phyloP scores from a whole-genome alignment of 2,113 vertebrate species.

The Felis catus region DNA sequence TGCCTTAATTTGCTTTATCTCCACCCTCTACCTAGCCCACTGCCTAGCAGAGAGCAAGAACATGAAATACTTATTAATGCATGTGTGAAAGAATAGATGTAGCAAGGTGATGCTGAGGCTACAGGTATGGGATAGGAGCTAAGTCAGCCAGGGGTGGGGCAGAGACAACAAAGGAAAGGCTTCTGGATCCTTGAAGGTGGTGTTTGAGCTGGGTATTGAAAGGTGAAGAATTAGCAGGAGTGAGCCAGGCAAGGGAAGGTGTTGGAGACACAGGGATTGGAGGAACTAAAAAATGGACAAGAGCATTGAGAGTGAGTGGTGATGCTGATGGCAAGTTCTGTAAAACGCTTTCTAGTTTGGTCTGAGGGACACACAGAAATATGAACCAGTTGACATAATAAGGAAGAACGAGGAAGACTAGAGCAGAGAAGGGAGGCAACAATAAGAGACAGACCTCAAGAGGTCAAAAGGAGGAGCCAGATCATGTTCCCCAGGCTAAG shows the following conservation, averaged over 20 bases:
- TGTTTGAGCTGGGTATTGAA: not conserved
- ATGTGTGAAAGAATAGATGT: not conserved
- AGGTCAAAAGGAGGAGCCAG: not conserved
- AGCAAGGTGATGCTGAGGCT: not conserved
- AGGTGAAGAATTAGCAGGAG: not conserved
- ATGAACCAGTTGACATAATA: not conserved
- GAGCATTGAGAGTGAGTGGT: not conserved
- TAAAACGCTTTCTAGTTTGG: not conserved
- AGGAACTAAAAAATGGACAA: not conserved
- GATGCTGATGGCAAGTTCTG: not conserved
- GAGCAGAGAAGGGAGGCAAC: too few species aligned
- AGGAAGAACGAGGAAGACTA: not conserved
- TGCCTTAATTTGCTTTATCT: not conserved
- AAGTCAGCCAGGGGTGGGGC: not conserved
- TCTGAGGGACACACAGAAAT: not conserved
- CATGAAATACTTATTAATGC: accelerated
- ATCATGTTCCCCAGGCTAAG: not conserved
- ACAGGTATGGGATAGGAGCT: accelerated
- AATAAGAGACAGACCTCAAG: not conserved
- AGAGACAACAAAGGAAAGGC: not conserved
- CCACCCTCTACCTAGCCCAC: not conserved
- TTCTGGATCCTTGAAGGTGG: not conserved
- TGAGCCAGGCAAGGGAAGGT: not conserved
- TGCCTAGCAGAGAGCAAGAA: not conserved
- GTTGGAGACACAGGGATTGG: too few species aligned